Evolutionary conservation across 2,888 invertebrate species (phyloP), one percentile per base, ranked within the genome.

Genomic region (Agrotis exclamationis): DNA sequence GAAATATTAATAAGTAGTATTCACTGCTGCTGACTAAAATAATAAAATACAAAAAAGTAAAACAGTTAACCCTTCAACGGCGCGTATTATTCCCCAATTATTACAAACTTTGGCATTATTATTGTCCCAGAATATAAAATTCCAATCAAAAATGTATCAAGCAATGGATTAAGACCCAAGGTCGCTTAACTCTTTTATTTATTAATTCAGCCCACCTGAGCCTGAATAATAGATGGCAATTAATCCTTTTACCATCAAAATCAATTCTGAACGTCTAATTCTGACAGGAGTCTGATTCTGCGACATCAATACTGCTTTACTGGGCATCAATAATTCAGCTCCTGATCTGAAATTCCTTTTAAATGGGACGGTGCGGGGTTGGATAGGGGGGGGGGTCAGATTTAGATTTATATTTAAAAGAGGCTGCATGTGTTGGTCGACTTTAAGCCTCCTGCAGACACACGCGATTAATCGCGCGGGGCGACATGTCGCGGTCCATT

Each of bases 221-320:
- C 13, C 56, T 85, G 69, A 80, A 81, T 83, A 79, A 83, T 75
- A 71, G 20, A 81, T 71, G 1, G 22, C 60, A 74, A 85, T 83
- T 77, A 81, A 81, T 76, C 63, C 75, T 53, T 54, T 51, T 48
- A 33, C 44, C 62, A 58, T 73, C 57, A 67, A 54, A 64, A 70
- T 70, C 64, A 56, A 64, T 71, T 60, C 24, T 44, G 20, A 64
- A 60, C 54, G 57, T 70, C 63, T 65, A 70, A 64, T 68, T 69
- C 50, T 65, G 74, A 65, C 70, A 60, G 70, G 63, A 76, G 57
- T 44, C 68, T 74, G 75, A 56, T 47, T 56, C 67, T 60, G 60
- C 24, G 80, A 89, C 89, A 89, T 70, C 86, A 82, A 77, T 84
- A 85, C 75, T 85, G 87, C 82, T 86, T 88, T 87, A 88, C 80